These are phyloP conservation scores for Cyphomyrus discorhynchus DNA, from an alignment of 2,113 vertebrate genomes.

Conservation along the genomic window DNA sequence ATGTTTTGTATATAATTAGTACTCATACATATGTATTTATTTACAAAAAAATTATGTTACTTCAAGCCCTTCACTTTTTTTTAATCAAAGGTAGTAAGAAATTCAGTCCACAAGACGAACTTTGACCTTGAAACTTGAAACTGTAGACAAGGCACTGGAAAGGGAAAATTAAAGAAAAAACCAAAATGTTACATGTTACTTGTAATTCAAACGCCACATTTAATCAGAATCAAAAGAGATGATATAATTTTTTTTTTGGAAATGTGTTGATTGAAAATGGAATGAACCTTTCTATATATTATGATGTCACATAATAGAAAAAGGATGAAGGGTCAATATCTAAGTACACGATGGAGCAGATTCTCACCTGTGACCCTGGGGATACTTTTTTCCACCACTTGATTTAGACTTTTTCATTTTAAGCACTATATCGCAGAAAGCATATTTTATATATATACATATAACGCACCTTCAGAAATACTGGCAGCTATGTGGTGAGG, in stretches of 20 bases:
- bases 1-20: not conserved
- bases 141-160: not conserved
- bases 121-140: not conserved
- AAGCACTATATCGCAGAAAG: not conserved
- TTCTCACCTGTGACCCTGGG: not conserved
- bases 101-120: not conserved
- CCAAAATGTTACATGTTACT: not conserved
- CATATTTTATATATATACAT: not conserved
- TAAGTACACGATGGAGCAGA: not conserved
- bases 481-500: not conserved
- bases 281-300: not conserved
- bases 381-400: not conserved
- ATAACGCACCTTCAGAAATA: not conserved
- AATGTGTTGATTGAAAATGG: not conserved
- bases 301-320: not conserved
- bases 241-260: not conserved
- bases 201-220: not conserved
- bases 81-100: not conserved
- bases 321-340: not conserved
- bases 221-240: not conserved
- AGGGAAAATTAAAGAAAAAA: not conserved
- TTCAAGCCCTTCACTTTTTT: not conserved
- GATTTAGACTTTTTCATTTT: not conserved
- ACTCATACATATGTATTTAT: not conserved
- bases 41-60: not conserved